A percentile compares a stretch with the other conserved stretches of the same genome.
These are phyloP conservation scores for Eristalis pertinax DNA, from an alignment of 2,888 invertebrate genomes.

Conservation along the genomic window DNA sequence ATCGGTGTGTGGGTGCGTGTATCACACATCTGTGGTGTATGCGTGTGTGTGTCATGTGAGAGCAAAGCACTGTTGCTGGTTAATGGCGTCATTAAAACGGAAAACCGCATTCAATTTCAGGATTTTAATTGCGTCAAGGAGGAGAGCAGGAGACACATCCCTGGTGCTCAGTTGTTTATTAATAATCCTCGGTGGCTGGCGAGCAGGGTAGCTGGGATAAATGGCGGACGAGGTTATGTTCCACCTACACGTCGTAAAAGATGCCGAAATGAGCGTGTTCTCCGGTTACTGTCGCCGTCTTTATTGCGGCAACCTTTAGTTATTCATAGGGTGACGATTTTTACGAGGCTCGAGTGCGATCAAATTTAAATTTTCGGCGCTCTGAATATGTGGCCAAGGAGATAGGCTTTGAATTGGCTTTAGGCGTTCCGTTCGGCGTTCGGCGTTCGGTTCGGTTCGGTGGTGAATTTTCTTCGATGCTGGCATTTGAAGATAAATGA, in stretches of 20 bases:
- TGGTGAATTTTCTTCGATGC: slow-evolving; percentile 1
- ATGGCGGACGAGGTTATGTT: slow-evolving; percentile 16
- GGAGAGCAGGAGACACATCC: slow-evolving; percentile 17
- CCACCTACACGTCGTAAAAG: slow-evolving; percentile 49
- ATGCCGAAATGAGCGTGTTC: slow-evolving; percentile 53
- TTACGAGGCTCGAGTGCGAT: slow-evolving; percentile 51
- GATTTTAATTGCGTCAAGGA: slow-evolving; percentile 47
- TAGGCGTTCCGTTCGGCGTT: neutral
- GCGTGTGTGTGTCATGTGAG: slow-evolving; percentile 49
- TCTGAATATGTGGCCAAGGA: slow-evolving; percentile 13
- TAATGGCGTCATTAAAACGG: slow-evolving; percentile 65
- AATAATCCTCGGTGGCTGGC: slow-evolving; percentile 51
- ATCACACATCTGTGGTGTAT: neutral
- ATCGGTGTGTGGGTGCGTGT: neutral
- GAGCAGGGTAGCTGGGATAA: slow-evolving; percentile 2
- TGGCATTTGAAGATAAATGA: slow-evolving; percentile 49
- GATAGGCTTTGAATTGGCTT: slow-evolving; percentile 18
- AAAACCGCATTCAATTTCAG: slow-evolving; percentile 58
- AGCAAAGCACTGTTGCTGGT: slow-evolving; percentile 12
- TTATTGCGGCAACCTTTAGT: slow-evolving; percentile 58
- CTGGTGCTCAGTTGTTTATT: slow-evolving; percentile 52
- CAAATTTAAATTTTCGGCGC: slow-evolving; percentile 11
- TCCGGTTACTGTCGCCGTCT: slow-evolving; percentile 67
- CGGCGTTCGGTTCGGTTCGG: neutral
- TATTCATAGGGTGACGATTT: slow-evolving; percentile 70